Percentiles rank a stretch among this genome's conserved stretches.
Evolutionary conservation across 2,113 vertebrate genomes (phyloP).

Genomic region (Myxocyprinus asiaticus): DNA sequence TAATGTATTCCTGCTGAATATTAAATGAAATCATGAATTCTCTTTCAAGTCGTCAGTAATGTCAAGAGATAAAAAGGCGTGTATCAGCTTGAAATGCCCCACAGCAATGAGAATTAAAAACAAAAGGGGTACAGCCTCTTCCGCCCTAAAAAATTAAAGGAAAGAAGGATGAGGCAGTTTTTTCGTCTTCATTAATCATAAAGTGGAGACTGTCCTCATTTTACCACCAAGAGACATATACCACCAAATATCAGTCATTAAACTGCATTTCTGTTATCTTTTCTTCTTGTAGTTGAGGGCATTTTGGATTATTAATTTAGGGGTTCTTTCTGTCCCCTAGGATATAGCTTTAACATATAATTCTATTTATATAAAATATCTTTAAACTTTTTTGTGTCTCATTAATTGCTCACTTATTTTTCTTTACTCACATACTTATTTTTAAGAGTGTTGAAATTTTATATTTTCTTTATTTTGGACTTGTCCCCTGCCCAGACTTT

Average conservation of each 20-base stretch:
- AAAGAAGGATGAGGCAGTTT: background rate
- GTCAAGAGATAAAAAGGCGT: slow-evolving; percentile 63
- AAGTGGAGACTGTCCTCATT: slow-evolving; percentile 1
- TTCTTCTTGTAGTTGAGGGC: background rate
- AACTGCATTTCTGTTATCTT: background rate
- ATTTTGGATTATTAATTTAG: too few relatives aligned
- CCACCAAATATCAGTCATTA: background rate
- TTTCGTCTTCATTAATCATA: slow-evolving; percentile 30
- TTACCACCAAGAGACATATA: slow-evolving; percentile 1
- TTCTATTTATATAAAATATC: too few relatives aligned
- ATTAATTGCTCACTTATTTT: too few relatives aligned
- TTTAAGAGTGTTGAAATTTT: too few relatives aligned
- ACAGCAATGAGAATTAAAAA: slow-evolving; percentile 36
- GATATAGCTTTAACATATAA: too few relatives aligned
- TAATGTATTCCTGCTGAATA: slow-evolving; percentile 76
- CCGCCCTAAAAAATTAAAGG: slow-evolving; percentile 33
- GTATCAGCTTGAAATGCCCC: slow-evolving; percentile 68
- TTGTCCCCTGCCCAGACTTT: too few relatives aligned
- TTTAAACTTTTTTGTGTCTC: too few relatives aligned
- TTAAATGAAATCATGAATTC: slow-evolving; percentile 74
- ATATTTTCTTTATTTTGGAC: too few relatives aligned
- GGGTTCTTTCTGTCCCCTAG: too few relatives aligned
- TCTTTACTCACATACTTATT: too few relatives aligned
- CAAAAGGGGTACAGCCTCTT: slow-evolving; percentile 9
- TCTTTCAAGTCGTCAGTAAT: slow-evolving; percentile 73